Conservation (phyloP, 2,113 vertebrate genomes). For the Pollimyrus isidori region DNA sequence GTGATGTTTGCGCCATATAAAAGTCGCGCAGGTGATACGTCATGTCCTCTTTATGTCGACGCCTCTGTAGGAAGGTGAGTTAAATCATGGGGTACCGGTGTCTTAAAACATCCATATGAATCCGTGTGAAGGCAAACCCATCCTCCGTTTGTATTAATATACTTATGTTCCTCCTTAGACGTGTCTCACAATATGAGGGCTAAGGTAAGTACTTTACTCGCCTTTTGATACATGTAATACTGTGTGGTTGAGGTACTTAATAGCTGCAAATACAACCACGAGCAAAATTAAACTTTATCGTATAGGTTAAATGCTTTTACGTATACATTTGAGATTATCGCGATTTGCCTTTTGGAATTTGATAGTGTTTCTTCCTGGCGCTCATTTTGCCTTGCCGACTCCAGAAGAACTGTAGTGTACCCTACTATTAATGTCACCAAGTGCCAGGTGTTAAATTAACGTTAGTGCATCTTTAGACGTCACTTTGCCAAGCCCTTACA, state of each 20-base stretch:
- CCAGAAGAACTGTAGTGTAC: not conserved
- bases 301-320: not conserved
- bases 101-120: conserved; percentile 7
- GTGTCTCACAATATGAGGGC: conserved; percentile 10
- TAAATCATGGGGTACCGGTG: no score
- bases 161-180: not conserved
- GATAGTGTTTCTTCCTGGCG: not conserved
- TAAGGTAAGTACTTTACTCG: not conserved
- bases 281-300: not conserved
- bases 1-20: not conserved
- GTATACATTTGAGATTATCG: not conserved
- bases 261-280: not conserved
- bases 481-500: not conserved
- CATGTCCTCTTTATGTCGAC: conserved; percentile 1
- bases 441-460: not conserved
- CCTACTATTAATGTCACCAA: not conserved
- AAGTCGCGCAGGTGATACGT: not conserved
- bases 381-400: not conserved
- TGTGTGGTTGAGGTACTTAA: not conserved
- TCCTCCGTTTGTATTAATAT: not conserved
- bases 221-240: not conserved
- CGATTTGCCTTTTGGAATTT: not conserved
- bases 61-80: not conserved
- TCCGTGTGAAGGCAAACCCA: not conserved
- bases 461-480: not conserved